Conservation (phyloP, 2,113 vertebrate genomes). For the Bufo bufo region DNA sequence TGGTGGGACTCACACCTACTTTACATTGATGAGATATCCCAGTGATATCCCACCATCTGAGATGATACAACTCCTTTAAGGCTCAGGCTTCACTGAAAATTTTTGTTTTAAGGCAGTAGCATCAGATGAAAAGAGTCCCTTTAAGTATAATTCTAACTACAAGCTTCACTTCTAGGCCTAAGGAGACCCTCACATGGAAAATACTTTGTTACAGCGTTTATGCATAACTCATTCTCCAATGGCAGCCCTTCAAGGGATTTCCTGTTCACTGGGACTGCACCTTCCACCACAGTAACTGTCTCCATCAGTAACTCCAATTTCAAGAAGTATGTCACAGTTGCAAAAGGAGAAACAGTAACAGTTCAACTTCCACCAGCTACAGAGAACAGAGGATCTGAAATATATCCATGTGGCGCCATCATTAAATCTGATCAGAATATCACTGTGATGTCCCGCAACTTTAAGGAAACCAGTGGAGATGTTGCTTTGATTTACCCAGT, state of each 20-base stretch:
- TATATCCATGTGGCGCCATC: constrained; percentile 61
- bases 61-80: no score
- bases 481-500: constrained; percentile 19
- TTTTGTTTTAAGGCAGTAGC: no score
- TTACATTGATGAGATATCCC: no score
- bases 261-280: rapidly evolving
- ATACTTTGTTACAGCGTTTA: constrained; percentile 21
- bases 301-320: rapidly evolving
- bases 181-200: neutral
- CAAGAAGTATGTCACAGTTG: rapidly evolving
- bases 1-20: no score
- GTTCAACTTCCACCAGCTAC: neutral
- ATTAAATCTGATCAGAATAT: constrained; percentile 68
- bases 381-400: constrained; percentile 59
- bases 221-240: rapidly evolving
- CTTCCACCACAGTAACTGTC: neutral
- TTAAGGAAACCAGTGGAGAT: rapidly evolving
- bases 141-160: neutral
- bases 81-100: no score
- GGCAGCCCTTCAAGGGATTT: rapidly evolving
- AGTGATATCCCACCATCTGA: no score
- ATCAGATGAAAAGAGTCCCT: neutral
- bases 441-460: neutral
- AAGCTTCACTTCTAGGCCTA: neutral
- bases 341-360: rapidly evolving